Evolutionary conservation across 2,888 invertebrate species (phyloP).

Genomic region (Drosophila falleni): DNA sequence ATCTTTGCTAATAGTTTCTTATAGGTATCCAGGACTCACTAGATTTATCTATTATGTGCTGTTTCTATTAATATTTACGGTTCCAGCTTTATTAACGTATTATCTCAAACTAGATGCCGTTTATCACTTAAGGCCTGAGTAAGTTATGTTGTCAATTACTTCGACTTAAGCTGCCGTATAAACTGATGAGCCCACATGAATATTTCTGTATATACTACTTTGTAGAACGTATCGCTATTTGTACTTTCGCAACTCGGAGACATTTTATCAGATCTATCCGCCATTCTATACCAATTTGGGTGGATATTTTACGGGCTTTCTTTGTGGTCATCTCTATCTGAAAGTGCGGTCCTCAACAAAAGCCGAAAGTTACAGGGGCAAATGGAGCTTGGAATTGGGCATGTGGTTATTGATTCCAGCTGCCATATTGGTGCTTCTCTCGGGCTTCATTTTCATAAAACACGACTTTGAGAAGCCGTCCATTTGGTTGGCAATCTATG

Average conservation of each 20-base stretch:
- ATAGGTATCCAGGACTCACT: constrained; percentile 61
- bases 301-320: constrained; percentile 81
- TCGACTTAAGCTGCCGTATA: no score
- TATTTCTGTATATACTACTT: no score
- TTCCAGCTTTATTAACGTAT: constrained; percentile 73
- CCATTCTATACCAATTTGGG: constrained; percentile 83
- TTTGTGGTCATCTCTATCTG: constrained; percentile 73
- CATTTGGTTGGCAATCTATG: constrained; percentile 85
- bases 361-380: constrained; percentile 27
- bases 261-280: constrained; percentile 75
- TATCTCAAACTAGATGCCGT: constrained; percentile 69
- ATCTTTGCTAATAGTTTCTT: background rate
- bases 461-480: constrained; percentile 80
- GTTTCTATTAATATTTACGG: constrained; percentile 40
- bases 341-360: constrained; percentile 35
- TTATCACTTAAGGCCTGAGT: constrained; percentile 82
- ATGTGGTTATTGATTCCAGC: constrained; percentile 64
- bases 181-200: no score
- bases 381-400: constrained; percentile 57
- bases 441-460: constrained; percentile 78
- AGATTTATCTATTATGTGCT: constrained; percentile 50
- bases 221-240: constrained; percentile 80
- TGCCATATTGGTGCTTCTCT: constrained; percentile 58
- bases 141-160: constrained; percentile 36
- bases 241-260: constrained; percentile 73